Percentiles rank a stretch among this genome's conserved stretches.
These are phyloP conservation scores for Megalops atlanticus DNA, from an alignment of 2,113 vertebrate genomes.

Conservation along the genomic window DNA sequence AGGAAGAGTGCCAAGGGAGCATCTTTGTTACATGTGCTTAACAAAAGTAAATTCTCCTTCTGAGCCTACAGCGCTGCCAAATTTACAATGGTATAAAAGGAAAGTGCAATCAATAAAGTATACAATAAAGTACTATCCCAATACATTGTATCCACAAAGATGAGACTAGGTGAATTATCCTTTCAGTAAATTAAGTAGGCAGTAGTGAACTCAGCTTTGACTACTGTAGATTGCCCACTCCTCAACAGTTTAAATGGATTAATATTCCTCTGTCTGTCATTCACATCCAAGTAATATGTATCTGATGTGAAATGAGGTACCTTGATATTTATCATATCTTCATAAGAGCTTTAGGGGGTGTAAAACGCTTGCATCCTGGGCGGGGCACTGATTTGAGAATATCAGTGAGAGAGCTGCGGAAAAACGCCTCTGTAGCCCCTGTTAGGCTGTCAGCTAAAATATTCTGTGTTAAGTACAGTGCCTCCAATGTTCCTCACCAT, in stretches of 20 bases:
- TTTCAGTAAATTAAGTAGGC: neutral
- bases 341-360: neutral
- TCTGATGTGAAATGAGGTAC: neutral
- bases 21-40: neutral
- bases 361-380: neutral
- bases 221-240: neutral
- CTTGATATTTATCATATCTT: conserved; percentile 3
- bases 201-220: neutral
- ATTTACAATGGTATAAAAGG: no score
- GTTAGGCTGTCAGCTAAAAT: neutral
- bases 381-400: neutral
- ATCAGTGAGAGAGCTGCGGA: neutral
- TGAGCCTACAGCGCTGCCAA: no score
- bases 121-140: no score
- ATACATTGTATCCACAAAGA: neutral
- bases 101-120: no score
- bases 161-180: neutral
- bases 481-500: conserved; percentile 22
- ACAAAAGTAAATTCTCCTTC: no score
- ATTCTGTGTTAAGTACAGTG: neutral
- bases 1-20: neutral
- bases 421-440: conserved; percentile 10
- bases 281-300: neutral
- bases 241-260: conserved; percentile 1
- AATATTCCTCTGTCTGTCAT: neutral